Evolutionary conservation across 2,797 vertebrate species (phyloP), one percentile per base, ranked within the genome.

Genomic region (Mustela erminea): DNA sequence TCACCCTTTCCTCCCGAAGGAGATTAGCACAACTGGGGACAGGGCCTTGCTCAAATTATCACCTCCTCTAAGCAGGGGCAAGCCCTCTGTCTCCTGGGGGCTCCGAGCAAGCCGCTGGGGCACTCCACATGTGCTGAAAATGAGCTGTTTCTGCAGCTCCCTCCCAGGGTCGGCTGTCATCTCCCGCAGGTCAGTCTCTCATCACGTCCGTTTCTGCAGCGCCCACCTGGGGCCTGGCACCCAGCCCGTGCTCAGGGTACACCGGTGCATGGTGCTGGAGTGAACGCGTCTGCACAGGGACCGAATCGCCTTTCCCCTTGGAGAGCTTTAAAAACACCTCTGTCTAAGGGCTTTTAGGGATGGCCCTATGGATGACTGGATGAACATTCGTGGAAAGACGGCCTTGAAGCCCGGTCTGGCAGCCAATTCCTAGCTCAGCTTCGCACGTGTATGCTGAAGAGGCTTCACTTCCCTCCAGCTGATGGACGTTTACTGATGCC

Each of bases 191-290:
- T 23, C 17, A 18, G 20, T 64, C 62, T 87, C 60, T 78, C 58
- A 35, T 46, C 43, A 0, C 2, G 17, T 68, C 46, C 1, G 0
- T n/a, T 11, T 78, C 29, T 20, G 13, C n/a, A 4, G 21, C 7
- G 18, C 11, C n/a, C 49, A 3, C n/a, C 23, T 6, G 35, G 38
- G 25, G 27, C 29, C 64, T 23, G 14, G 68, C 35, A 9, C 27
- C 38, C 11, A 35, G 35, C 29, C 0, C n/a, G 2, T 10, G 43
- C 74, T 74, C 72, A 29, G 5, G 20, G 43, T 54, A 17, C 52
- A 62, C 27, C 2, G n/a, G 25, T 15, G 20, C 11, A 1, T 17
- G 32, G 64, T 17, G 32, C 58, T 13, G 11, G 18, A 81, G 43
- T 15, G 35, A 60, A 13, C 5, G 68, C 32, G 35, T 38, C 27